Conservation (phyloP, 2,797 vertebrate genomes). For the Lycodopsis pacificus region DNA sequence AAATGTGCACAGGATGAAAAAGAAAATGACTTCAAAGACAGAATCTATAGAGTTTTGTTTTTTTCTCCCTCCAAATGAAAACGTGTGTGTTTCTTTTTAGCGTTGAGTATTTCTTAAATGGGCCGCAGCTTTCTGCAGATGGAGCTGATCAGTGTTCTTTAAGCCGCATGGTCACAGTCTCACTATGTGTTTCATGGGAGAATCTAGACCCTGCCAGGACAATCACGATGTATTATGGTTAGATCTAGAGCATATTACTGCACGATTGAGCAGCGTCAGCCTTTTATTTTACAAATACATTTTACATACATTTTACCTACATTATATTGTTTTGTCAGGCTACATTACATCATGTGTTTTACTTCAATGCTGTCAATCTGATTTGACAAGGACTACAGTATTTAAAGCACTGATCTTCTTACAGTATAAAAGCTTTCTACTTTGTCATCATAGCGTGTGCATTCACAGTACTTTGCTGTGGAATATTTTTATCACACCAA, state of each 20-base stretch:
- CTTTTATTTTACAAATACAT: not conserved
- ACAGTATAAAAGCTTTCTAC: not conserved
- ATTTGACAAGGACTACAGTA: not conserved
- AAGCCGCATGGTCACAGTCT: constrained; percentile 43
- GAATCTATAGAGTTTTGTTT: constrained; percentile 57
- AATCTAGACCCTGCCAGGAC: constrained; percentile 43
- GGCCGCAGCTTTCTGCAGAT: constrained; percentile 50
- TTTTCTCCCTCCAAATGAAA: constrained; percentile 26
- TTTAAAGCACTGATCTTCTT: constrained; percentile 17
- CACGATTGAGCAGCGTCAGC: constrained; percentile 31
- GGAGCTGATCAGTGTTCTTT: constrained; percentile 61
- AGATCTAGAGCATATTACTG: constrained; percentile 45
- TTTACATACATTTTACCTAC: no score
- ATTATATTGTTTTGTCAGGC: not conserved
- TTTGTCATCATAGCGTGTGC: constrained; percentile 7
- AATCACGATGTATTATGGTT: constrained; percentile 45
- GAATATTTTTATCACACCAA: constrained; percentile 16
- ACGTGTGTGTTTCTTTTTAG: constrained; percentile 26
- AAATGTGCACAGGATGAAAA: constrained; percentile 61
- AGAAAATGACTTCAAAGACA: constrained; percentile 78
- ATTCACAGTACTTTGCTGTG: constrained; percentile 13
- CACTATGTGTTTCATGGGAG: constrained; percentile 49
- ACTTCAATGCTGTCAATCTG: constrained; percentile 3
- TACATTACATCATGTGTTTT: not conserved
- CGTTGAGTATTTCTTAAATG: constrained; percentile 41